phyloP scores from a whole-genome alignment of 1,140 invertebrate genomes.

The Varroa destructor region DNA sequence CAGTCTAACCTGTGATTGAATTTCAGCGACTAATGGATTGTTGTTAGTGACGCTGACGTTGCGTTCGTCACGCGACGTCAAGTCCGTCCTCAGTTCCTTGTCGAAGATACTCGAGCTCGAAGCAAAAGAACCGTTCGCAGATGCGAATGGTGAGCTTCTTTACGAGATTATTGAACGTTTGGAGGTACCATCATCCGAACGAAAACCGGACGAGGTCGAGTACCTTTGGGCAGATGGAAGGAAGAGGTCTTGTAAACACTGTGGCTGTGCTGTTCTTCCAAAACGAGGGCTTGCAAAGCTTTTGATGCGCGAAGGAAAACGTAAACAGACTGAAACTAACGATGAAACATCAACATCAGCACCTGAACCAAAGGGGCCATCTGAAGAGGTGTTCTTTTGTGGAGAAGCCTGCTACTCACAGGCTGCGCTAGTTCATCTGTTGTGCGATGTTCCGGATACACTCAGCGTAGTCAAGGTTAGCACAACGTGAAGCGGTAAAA shows the following conservation, averaged over 20 bases:
- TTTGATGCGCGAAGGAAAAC: slow-evolving; percentile 29
- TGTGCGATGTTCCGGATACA: slow-evolving; percentile 3
- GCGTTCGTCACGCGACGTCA: slow-evolving; percentile 26
- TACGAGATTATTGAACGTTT: slow-evolving; percentile 61
- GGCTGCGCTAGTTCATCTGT: slow-evolving; percentile 51
- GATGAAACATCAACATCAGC: slow-evolving; percentile 43
- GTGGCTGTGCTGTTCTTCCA: slow-evolving; percentile 65
- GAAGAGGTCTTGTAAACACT: slow-evolving; percentile 77
- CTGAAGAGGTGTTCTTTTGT: slow-evolving; percentile 53
- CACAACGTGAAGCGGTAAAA: too few relatives aligned
- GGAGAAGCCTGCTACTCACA: slow-evolving; percentile 69
- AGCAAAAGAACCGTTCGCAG: slow-evolving; percentile 12
- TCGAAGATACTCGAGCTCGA: slow-evolving; percentile 63
- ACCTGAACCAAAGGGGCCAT: slow-evolving; percentile 34
- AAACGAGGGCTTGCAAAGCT: slow-evolving; percentile 41
- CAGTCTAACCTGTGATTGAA: background rate
- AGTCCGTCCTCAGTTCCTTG: slow-evolving; percentile 27
- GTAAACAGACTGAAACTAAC: slow-evolving; percentile 24
- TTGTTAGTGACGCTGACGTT: slow-evolving; percentile 30
- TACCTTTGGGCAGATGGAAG: slow-evolving; percentile 51
- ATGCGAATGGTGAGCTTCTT: slow-evolving; percentile 3
- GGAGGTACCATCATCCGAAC: slow-evolving; percentile 6
- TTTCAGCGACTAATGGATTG: slow-evolving; percentile 14
- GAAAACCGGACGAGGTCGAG: slow-evolving; percentile 1
- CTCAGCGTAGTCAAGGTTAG: too few relatives aligned